Evolutionary conservation across 1,140 invertebrate genomes (phyloP).

Genomic region (Monomorium pharaonis): DNA sequence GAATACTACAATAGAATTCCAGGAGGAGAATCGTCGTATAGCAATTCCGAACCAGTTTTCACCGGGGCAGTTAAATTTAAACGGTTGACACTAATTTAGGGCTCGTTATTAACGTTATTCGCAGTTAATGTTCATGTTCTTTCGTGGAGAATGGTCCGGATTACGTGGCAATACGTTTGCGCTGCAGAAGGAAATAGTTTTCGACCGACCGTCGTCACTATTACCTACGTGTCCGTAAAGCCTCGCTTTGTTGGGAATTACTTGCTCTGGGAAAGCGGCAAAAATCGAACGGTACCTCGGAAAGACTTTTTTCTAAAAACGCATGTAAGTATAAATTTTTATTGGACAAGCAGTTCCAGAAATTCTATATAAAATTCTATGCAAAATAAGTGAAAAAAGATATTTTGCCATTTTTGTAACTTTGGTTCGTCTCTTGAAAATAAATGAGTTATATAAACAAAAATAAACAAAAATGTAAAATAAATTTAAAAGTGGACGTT

Average conservation of each 20-base stretch:
- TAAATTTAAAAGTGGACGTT: background rate
- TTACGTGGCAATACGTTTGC: slow-evolving; percentile 9
- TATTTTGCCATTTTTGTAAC: background rate
- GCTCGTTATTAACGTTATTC: slow-evolving; percentile 69
- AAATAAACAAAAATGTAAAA: background rate
- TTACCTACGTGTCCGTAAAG: slow-evolving; percentile 31
- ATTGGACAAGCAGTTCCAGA: background rate
- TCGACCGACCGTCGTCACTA: background rate
- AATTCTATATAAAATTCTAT: background rate
- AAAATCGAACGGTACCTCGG: background rate
- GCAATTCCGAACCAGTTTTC: slow-evolving; percentile 69
- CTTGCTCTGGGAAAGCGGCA: background rate
- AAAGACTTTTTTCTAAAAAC: background rate
- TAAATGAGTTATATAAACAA: background rate
- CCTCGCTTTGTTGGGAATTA: background rate
- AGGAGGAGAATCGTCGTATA: slow-evolving; percentile 26
- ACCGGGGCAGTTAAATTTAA: slow-evolving; percentile 66
- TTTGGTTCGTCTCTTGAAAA: background rate
- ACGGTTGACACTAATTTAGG: slow-evolving; percentile 58
- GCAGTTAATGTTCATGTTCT: slow-evolving; percentile 57
- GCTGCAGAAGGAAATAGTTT: background rate
- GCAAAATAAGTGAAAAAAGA: background rate
- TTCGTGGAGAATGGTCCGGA: slow-evolving; percentile 43
- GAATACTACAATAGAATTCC: slow-evolving; percentile 70
- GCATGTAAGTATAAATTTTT: background rate